Percentiles rank a stretch among this genome's conserved stretches.
These are phyloP conservation scores for Disparrhopalites patrizii DNA, from an alignment of 2,888 invertebrate genomes.

Conservation along the genomic window DNA sequence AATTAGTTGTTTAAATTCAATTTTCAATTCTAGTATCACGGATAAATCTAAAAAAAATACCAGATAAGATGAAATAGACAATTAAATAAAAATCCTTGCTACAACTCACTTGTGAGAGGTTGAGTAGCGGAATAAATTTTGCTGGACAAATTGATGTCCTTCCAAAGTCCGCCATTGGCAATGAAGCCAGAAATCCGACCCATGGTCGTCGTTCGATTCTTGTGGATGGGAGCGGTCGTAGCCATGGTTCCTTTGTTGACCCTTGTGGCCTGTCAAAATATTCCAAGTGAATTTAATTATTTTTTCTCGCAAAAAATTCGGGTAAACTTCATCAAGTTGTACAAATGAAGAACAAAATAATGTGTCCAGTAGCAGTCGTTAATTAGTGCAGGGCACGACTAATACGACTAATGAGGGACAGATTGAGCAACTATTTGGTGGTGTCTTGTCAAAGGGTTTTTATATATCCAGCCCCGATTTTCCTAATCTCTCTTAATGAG, in stretches of 20 bases:
- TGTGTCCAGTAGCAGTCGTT: no score
- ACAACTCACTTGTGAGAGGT: background rate
- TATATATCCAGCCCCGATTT: no score
- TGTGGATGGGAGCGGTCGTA: constrained; percentile 48
- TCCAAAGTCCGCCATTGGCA: constrained; percentile 51
- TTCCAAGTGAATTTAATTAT: background rate
- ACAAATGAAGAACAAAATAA: no score
- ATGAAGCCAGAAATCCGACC: constrained; percentile 55
- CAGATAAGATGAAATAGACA: no score
- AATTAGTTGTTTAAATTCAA: no score
- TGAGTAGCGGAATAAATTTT: background rate
- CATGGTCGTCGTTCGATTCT: constrained; percentile 53
- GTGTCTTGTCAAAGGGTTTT: no score
- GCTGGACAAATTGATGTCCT: background rate
- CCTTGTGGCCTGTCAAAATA: background rate
- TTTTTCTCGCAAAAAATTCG: no score
- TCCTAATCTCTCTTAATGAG: no score
- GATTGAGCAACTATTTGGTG: no score
- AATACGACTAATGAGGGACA: background rate
- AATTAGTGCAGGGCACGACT: background rate
- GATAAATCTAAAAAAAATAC: no score
- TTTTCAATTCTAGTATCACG: no score
- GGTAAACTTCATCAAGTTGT: no score
- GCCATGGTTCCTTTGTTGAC: constrained; percentile 36
- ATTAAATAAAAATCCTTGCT: background rate